Conservation (phyloP, 2,113 vertebrate genomes). For the Echinops telfairi region DNA sequence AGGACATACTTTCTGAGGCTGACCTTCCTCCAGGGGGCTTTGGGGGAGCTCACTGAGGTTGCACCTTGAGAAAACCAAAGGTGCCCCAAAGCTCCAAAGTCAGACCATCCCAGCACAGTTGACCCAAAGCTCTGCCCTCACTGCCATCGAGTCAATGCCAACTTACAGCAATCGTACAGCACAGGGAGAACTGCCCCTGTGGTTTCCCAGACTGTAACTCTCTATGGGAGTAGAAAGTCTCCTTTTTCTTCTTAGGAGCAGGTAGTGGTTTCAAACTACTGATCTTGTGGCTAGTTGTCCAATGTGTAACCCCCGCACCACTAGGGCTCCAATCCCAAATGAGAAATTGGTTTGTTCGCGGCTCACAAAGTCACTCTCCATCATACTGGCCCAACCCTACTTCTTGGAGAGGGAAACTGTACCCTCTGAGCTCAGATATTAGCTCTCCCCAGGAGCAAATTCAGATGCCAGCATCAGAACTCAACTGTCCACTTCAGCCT, state of each 20-base stretch:
- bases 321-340: neutral
- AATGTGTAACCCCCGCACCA: too few relatives aligned
- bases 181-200: too few relatives aligned
- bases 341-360: neutral
- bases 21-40: neutral
- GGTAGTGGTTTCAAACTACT: too few relatives aligned
- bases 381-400: neutral
- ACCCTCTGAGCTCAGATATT: neutral
- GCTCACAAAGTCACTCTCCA: too few relatives aligned
- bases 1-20: neutral
- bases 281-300: too few relatives aligned
- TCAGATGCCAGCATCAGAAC: neutral
- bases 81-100: neutral
- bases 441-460: neutral
- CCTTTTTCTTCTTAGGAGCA: too few relatives aligned
- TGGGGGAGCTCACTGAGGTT: neutral
- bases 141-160: too few relatives aligned
- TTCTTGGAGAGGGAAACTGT: fast-evolving
- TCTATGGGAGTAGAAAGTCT: too few relatives aligned
- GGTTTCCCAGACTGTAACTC: too few relatives aligned
- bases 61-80: neutral
- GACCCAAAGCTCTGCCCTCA: too few relatives aligned
- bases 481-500: neutral
- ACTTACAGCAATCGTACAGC: too few relatives aligned
- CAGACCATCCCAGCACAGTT: neutral